A percentile compares a stretch with the other conserved stretches of the same genome.
Conservation (phyloP, 2,888 invertebrate species). For the Scaptomyza flava region DNA sequence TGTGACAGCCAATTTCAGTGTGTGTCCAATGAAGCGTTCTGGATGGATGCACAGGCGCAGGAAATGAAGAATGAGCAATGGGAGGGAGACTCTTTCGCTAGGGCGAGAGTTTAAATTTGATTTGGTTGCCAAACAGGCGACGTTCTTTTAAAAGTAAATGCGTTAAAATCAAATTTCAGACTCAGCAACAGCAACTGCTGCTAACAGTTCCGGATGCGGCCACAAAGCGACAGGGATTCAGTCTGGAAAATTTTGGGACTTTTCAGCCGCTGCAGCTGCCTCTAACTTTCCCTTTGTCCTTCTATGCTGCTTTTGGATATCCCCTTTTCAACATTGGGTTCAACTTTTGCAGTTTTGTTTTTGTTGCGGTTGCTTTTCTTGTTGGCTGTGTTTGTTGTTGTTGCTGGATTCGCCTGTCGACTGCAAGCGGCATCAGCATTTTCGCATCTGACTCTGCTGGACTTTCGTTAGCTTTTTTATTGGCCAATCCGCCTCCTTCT, state of each 20-base stretch:
- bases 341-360: constrained; percentile 68
- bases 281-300: constrained; percentile 12
- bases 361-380: constrained; percentile 50
- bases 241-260: constrained; percentile 68
- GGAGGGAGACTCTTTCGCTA: constrained; percentile 19
- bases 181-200: constrained; percentile 36
- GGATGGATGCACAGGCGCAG: constrained; percentile 14
- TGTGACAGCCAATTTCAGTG: constrained; percentile 62
- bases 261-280: constrained; percentile 46
- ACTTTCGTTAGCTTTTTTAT: constrained; percentile 63
- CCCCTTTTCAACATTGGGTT: constrained; percentile 20
- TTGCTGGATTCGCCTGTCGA: constrained; percentile 40
- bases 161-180: constrained; percentile 67
- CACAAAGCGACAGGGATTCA: constrained; percentile 41
- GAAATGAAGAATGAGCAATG: constrained; percentile 12
- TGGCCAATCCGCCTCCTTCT: constrained; percentile 36
- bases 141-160: constrained; percentile 40
- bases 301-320: constrained; percentile 5
- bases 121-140: constrained; percentile 36
- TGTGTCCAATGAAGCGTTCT: constrained; percentile 36
- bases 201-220: constrained; percentile 57
- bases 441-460: constrained; percentile 49
- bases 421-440: constrained; percentile 59
- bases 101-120: constrained; percentile 24
- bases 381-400: constrained; percentile 35